A percentile compares a stretch with the other conserved stretches of the same genome.
Evolutionary conservation across 2,888 invertebrate genomes (phyloP).

Genomic region (Oscheius sp.): DNA sequence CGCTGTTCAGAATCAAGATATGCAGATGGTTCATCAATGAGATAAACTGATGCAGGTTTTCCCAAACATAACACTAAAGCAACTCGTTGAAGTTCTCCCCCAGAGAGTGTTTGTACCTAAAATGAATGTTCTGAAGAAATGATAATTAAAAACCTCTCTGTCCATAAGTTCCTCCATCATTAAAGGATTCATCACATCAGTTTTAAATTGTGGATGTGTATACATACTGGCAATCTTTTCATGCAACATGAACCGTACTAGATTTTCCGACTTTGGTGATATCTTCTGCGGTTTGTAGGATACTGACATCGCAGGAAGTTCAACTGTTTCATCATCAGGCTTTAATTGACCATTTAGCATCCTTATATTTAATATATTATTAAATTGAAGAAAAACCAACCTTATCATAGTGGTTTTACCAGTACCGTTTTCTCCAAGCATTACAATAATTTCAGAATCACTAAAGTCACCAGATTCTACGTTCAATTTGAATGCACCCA

Average conservation of each 20-base stretch:
- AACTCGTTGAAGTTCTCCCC: slow-evolving; percentile 97
- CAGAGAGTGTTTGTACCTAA: slow-evolving; percentile 88
- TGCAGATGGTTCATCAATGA: slow-evolving; percentile 98
- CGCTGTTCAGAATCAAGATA: slow-evolving; percentile 99
- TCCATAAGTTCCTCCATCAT: slow-evolving; percentile 67
- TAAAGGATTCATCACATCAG: slow-evolving; percentile 91
- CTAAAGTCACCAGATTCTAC: slow-evolving; percentile 93
- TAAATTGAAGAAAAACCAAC: slow-evolving; percentile 17
- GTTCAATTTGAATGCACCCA: slow-evolving; percentile 79
- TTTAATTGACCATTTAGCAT: slow-evolving; percentile 95
- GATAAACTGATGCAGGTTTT: slow-evolving; percentile 97
- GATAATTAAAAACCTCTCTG: slow-evolving; percentile 56
- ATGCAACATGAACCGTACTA: slow-evolving; percentile 87
- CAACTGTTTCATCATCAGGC: slow-evolving; percentile 78
- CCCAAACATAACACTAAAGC: slow-evolving; percentile 94
- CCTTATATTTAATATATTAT: slow-evolving; percentile 71
- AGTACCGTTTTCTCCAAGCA: slow-evolving; percentile 95
- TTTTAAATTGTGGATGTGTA: slow-evolving; percentile 94
- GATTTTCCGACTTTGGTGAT: slow-evolving; percentile 91
- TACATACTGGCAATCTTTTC: slow-evolving; percentile 97
- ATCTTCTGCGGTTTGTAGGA: slow-evolving; percentile 99
- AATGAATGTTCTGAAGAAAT: slow-evolving; percentile 19
- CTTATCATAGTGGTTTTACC: slow-evolving; percentile 97
- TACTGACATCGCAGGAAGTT: slow-evolving; percentile 88
- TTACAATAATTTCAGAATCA: slow-evolving; percentile 97